phyloP scores from a whole-genome alignment of 2,888 invertebrate species.

The Tineola bisselliella region DNA sequence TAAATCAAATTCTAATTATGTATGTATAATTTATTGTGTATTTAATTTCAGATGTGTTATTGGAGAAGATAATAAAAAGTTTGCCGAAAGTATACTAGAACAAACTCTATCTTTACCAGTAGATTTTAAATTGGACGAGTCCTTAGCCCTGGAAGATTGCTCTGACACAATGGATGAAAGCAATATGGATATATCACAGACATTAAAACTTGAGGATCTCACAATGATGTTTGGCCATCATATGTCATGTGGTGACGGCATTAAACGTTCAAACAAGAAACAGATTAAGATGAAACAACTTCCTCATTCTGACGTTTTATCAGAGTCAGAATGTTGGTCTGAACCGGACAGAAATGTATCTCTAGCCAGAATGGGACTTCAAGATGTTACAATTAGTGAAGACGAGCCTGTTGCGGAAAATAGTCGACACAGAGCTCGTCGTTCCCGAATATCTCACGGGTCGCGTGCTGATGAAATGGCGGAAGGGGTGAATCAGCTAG shows the following conservation, averaged over 20 bases:
- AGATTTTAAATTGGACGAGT: conserved; percentile 55
- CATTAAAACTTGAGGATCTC: conserved; percentile 52
- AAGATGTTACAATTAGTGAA: conserved; percentile 37
- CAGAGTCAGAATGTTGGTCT: conserved; percentile 87
- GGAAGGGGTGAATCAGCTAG: conserved; percentile 59
- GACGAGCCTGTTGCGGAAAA: conserved; percentile 40
- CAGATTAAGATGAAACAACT: conserved; percentile 18
- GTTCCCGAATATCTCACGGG: conserved; percentile 50
- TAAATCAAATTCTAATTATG: not conserved
- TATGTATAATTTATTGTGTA: not conserved
- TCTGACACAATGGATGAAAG: conserved; percentile 59
- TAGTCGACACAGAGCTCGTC: conserved; percentile 42
- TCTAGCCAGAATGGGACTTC: conserved; percentile 77
- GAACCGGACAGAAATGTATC: conserved; percentile 87
- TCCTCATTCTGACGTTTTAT: conserved; percentile 45
- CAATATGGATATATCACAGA: conserved; percentile 51
- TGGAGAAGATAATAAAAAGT: conserved; percentile 57
- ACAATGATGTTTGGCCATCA: conserved; percentile 62
- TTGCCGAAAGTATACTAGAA: conserved; percentile 58
- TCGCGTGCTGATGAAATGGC: conserved; percentile 53
- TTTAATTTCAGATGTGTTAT: conserved; percentile 46
- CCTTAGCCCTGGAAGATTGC: conserved; percentile 57
- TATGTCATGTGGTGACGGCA: conserved; percentile 33
- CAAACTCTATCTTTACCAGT: conserved; percentile 60
- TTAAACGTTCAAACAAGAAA: conserved; percentile 29